Evolutionary conservation across 2,797 vertebrate genomes (phyloP).

Genomic region (Sebastiscus tertius): DNA sequence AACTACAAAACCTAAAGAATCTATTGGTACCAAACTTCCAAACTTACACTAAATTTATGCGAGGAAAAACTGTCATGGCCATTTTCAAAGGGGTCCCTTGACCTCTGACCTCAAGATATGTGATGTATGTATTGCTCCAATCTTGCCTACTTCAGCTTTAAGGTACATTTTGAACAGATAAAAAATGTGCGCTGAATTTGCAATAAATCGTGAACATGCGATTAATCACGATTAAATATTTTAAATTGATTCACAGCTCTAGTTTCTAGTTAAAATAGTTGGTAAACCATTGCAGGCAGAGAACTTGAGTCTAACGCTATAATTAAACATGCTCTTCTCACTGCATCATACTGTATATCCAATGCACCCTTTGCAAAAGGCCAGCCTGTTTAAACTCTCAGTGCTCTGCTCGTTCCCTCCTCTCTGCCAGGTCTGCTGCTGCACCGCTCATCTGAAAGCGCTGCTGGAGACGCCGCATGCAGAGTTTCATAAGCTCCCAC

Average conservation of each 20-base stretch:
- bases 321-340: neutral
- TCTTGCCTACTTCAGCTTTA: too few species aligned
- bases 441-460: slow-evolving; percentile 24
- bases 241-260: neutral
- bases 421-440: slow-evolving; percentile 4
- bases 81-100: too few species aligned
- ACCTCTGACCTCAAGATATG: too few species aligned
- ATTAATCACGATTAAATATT: too few species aligned
- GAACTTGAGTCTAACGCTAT: neutral
- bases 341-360: neutral
- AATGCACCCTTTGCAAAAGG: neutral
- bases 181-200: too few species aligned
- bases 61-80: too few species aligned
- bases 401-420: slow-evolving; percentile 18
- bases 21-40: too few species aligned
- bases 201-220: too few species aligned
- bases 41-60: too few species aligned
- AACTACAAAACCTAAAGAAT: too few species aligned
- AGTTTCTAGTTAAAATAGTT: neutral
- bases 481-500: slow-evolving; percentile 40
- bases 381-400: neutral
- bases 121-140: too few species aligned
- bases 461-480: slow-evolving; percentile 38
- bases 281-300: neutral
- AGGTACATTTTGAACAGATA: too few species aligned